phyloP scores from a whole-genome alignment of 2,113 vertebrate species.

The Cygnus atratus region DNA sequence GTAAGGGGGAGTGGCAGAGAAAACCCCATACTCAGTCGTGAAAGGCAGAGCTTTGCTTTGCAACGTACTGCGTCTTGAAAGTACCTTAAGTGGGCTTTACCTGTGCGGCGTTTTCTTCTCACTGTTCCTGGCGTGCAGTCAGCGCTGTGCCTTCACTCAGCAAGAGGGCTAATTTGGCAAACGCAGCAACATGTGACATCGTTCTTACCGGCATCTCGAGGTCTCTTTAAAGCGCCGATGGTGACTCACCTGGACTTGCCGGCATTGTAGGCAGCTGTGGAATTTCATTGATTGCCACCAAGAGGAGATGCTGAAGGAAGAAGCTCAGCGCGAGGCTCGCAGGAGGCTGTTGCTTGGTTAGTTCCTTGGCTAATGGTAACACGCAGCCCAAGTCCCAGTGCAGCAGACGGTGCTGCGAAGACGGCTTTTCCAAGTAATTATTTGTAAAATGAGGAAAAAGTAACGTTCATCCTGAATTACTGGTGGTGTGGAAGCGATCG shows the following conservation, averaged over 20 bases:
- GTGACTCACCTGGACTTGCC: not conserved
- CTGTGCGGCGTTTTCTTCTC: accelerated
- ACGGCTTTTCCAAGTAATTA: not conserved
- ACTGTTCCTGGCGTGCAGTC: not conserved
- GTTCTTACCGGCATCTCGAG: not conserved
- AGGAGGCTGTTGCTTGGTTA: accelerated
- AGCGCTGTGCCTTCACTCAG: not conserved
- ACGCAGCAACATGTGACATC: not conserved
- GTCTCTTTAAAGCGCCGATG: not conserved
- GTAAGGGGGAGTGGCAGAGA: not conserved
- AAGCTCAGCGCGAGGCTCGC: accelerated
- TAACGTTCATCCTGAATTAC: not conserved
- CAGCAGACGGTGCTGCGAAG: not conserved
- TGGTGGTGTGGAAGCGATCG: not conserved
- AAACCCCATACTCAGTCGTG: not conserved
- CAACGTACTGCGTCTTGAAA: too few species aligned
- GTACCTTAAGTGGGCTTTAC: not conserved
- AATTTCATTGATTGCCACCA: not conserved
- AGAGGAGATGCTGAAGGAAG: not conserved
- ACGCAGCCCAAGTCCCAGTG: accelerated
- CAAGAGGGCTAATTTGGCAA: not conserved
- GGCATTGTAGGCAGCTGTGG: not conserved
- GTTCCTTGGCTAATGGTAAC: not conserved
- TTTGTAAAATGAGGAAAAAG: not conserved
- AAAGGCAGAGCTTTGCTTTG: not conserved